Percentiles rank a stretch among this genome's conserved stretches.
These are phyloP conservation scores for Phthorimaea operculella DNA, from an alignment of 1,140 invertebrate genomes.

Conservation along the genomic window DNA sequence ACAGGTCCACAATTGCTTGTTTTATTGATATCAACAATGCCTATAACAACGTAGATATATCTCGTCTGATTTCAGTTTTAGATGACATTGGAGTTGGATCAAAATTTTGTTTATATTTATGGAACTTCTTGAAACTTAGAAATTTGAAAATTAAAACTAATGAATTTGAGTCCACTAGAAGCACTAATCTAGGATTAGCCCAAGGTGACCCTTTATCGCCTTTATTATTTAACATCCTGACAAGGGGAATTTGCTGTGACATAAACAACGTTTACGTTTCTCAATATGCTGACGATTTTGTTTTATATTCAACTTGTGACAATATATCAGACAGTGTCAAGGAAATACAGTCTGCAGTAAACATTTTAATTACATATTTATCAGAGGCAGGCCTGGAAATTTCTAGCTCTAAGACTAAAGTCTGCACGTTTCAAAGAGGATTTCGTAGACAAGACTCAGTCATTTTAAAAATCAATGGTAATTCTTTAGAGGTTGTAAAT, in stretches of 20 bases:
- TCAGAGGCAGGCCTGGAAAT: constrained; percentile 8
- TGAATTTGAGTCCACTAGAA: background rate
- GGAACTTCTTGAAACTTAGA: background rate
- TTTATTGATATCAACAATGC: background rate
- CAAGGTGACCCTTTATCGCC: constrained; percentile 10
- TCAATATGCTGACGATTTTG: constrained; percentile 26
- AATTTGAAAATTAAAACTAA: background rate
- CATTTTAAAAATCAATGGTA: constrained; percentile 10
- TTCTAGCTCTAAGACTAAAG: constrained; percentile 16
- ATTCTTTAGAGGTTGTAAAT: constrained; percentile 7
- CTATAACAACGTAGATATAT: background rate
- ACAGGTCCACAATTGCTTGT: background rate
- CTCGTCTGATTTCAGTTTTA: background rate
- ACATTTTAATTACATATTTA: constrained; percentile 8
- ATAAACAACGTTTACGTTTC: constrained; percentile 19
- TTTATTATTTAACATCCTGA: constrained; percentile 8
- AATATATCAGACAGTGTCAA: constrained; percentile 6
- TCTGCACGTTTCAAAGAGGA: constrained; percentile 20
- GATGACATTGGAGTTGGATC: background rate
- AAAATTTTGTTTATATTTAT: background rate
- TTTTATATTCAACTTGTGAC: constrained; percentile 9
- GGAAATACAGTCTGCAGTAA: constrained; percentile 10
- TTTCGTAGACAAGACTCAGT: constrained; percentile 1
- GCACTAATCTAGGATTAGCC: background rate
- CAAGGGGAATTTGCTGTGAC: background rate